Evolutionary conservation across 2,113 vertebrate genomes (phyloP), one percentile per base, ranked within the genome.

Genomic region (Zingel zingel): DNA sequence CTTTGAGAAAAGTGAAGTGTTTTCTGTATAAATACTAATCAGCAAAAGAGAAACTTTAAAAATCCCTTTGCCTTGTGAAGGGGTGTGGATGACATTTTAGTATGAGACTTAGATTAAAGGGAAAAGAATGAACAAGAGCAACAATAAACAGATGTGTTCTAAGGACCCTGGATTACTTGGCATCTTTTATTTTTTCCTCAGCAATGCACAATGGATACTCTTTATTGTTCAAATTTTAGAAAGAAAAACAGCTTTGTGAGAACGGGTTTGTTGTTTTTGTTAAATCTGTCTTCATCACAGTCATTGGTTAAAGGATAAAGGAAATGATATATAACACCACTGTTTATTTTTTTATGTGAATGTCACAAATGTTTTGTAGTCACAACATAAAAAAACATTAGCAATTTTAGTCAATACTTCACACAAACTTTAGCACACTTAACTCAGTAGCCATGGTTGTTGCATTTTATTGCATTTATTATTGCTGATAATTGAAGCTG

Each of bases 61-160:
- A 50, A 27, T 45, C 0, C 16, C n/a, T 53, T 77, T 45, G 8
- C 23, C 18, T 33, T 43, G 30, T 56, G 48, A 70, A 64, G 13
- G 68, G 63, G 54, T 48, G 48, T 50, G 33, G 30, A 9, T 1
- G 25, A 36, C 45, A 59, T 81, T 78, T 76, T 12, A n/a, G 47
- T 27, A 1, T 27, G 63, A 56, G 23, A 62, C 47, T 76, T 27
- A 21, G 61, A 63, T 79, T 47, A 64, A 72, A 88, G 62, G 19
- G 47, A 58, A 82, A 43, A 56, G 18, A 83, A 81, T 68, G 18
- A 69, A 78, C 27, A 43, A 47, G 68, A 47, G 71, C 67, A 81
- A 85, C 77, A 66, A 56, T 51, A 79, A 81, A 69, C 82, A 91
- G 85, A 89, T 85, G 85, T 89, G 75, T 23, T 82, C 43, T 71